Percentiles rank a stretch among this genome's conserved stretches.
These are phyloP conservation scores for Tiaroga cobitis DNA, from an alignment of 2,797 vertebrate genomes.

Conservation along the genomic window DNA sequence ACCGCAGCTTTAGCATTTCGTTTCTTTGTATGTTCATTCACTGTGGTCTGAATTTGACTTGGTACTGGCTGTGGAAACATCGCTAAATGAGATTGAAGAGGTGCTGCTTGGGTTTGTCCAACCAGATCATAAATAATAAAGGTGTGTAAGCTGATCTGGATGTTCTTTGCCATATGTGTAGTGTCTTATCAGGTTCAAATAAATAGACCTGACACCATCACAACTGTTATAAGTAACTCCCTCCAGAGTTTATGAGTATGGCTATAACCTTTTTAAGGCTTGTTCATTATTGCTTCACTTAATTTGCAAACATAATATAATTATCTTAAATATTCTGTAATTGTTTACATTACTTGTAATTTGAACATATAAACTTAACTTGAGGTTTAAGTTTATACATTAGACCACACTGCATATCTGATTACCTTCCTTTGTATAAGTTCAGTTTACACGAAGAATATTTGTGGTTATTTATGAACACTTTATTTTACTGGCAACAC, in stretches of 20 bases:
- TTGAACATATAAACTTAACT: too few species aligned
- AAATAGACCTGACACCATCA: conserved; percentile 22
- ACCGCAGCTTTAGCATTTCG: not conserved
- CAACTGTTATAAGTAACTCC: not conserved
- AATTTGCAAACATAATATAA: not conserved
- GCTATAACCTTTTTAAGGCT: not conserved
- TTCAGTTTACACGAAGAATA: not conserved
- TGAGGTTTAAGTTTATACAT: too few species aligned
- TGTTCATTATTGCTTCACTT: not conserved
- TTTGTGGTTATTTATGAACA: not conserved
- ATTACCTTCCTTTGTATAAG: not conserved
- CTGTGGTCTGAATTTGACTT: not conserved
- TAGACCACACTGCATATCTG: not conserved
- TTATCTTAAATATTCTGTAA: not conserved
- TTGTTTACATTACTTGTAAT: conserved; percentile 5
- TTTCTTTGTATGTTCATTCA: not conserved
- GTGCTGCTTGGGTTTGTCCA: conserved; percentile 57
- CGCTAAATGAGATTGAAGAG: conserved; percentile 27
- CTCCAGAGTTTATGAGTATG: not conserved
- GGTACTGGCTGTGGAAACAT: not conserved
- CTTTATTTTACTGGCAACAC: not conserved
- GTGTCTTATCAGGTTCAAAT: conserved; percentile 33
- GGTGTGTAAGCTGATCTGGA: conserved; percentile 82
- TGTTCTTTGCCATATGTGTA: conserved; percentile 59
- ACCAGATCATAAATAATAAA: conserved; percentile 88